phyloP scores from a whole-genome alignment of 1,140 invertebrate species.

The Scaptodrosophila lebanonensis region DNA sequence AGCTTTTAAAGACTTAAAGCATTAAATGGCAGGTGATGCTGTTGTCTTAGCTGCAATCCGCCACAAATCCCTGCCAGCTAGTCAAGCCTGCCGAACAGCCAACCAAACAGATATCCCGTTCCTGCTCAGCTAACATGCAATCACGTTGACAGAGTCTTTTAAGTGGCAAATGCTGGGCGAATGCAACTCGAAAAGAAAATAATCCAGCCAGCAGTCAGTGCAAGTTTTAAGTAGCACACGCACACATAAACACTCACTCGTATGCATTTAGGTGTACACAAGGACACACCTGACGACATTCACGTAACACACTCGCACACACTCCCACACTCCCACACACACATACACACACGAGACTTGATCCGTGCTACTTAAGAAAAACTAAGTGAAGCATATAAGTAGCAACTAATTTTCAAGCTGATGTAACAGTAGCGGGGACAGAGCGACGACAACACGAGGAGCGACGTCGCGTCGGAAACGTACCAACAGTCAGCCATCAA shows the following conservation, averaged over 20 bases:
- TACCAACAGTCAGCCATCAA: slow-evolving; percentile 23
- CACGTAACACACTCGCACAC: slow-evolving; percentile 10
- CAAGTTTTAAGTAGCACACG: slow-evolving; percentile 1
- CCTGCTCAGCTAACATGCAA: slow-evolving; percentile 50
- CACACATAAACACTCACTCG: neutral
- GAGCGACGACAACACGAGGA: slow-evolving; percentile 23
- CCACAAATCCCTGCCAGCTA: slow-evolving; percentile 31
- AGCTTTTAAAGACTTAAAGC: neutral
- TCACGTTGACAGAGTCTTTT: slow-evolving; percentile 71
- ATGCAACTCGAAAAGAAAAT: slow-evolving; percentile 63
- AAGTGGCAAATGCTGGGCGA: slow-evolving; percentile 61
- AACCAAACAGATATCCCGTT: neutral
- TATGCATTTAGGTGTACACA: neutral
- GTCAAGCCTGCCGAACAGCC: neutral
- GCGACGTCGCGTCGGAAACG: slow-evolving; percentile 2
- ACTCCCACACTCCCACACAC: slow-evolving; percentile 25
- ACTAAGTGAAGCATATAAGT: slow-evolving; percentile 74
- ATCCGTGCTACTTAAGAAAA: slow-evolving; percentile 72
- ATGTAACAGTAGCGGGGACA: slow-evolving; percentile 48
- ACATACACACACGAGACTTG: slow-evolving; percentile 42
- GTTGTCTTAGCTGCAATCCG: slow-evolving; percentile 27
- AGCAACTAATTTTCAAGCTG: slow-evolving; percentile 73
- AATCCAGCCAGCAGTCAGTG: slow-evolving; percentile 24
- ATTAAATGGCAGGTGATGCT: slow-evolving; percentile 14
- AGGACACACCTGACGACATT: slow-evolving; percentile 6